Conservation (phyloP, 2,113 vertebrate species). For the western clawed frog (Xenopus tropicalis) region UCB_Xtro_10.0 CM004444.2:2754501-2755000, state of each 20-base stretch:
- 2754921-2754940: slow-evolving; percentile 50
- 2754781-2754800: slow-evolving; percentile 69
- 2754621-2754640: too few relatives aligned
- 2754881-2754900: background rate
- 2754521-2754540: too few relatives aligned
- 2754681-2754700: too few relatives aligned
- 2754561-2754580: too few relatives aligned
- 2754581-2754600: too few relatives aligned
- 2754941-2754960: slow-evolving; percentile 87
- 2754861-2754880: background rate
- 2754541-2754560: too few relatives aligned
- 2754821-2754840: slow-evolving; percentile 81
- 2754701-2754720: too few relatives aligned
- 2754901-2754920: background rate
- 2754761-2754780: slow-evolving; percentile 80
- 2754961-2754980: slow-evolving; percentile 92
- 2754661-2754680: too few relatives aligned
- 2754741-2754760: slow-evolving; percentile 84
- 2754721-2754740: slow-evolving; percentile 62
- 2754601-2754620: too few relatives aligned
- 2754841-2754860: slow-evolving; percentile 46
- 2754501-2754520: too few relatives aligned
- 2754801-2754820: slow-evolving; percentile 84
- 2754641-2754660: too few relatives aligned
- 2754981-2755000: slow-evolving; percentile 77